Evolutionary conservation across 2,797 vertebrate genomes (phyloP).

Genomic region (Mormyrops boulengeri): DNA sequence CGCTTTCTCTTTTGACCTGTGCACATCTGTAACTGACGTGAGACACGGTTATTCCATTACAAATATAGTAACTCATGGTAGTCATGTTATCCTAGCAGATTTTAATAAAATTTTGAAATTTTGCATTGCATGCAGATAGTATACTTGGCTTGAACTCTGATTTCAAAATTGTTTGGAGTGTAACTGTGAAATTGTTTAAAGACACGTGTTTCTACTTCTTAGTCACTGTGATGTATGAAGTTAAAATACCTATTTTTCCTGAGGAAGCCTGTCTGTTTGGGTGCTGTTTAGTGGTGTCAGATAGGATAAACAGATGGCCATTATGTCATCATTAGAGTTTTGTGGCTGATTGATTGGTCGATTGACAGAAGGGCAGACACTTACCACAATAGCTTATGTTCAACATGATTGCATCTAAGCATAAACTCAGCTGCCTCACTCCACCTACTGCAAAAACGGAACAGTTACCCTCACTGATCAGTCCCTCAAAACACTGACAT

Average conservation of each 20-base stretch:
- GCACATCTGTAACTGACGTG: conserved; percentile 21
- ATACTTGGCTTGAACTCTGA: neutral
- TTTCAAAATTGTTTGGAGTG: neutral
- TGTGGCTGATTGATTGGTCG: neutral
- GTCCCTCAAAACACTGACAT: neutral
- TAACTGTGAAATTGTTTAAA: neutral
- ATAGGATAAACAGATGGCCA: neutral
- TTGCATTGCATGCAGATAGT: neutral
- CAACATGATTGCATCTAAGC: neutral
- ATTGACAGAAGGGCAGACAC: neutral
- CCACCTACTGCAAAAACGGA: neutral
- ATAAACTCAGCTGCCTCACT: neutral
- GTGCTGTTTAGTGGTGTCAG: neutral
- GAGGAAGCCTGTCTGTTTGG: neutral
- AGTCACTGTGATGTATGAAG: neutral
- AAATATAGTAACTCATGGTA: conserved; percentile 24
- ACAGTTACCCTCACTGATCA: neutral
- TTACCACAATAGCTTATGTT: neutral
- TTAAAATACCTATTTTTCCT: neutral
- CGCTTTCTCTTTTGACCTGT: conserved; percentile 70
- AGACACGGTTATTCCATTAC: neutral
- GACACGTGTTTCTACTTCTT: neutral
- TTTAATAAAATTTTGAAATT: neutral
- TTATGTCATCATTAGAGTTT: neutral
- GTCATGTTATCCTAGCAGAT: conserved; percentile 9